phyloP scores from a whole-genome alignment of 2,888 invertebrate species.

The Lypha dubia region DNA sequence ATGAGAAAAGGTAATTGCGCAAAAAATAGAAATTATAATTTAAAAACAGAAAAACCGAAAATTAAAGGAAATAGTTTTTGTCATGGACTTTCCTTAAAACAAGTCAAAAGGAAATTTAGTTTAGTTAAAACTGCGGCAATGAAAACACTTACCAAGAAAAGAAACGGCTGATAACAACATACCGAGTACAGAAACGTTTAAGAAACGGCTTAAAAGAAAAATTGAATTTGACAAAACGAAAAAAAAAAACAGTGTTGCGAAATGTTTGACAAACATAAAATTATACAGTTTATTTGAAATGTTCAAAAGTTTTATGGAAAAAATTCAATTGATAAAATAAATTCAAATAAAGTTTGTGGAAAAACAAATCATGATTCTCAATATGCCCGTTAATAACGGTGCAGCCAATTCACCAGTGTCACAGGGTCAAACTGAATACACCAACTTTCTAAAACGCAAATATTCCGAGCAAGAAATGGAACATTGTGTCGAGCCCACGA shows the following conservation, averaged over 20 bases:
- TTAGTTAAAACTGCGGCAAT: slow-evolving; percentile 41
- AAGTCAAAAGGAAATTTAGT: slow-evolving; percentile 63
- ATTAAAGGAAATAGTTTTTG: slow-evolving; percentile 47
- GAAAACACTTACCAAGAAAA: slow-evolving; percentile 40
- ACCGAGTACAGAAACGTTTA: slow-evolving; percentile 20
- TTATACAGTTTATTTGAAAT: slow-evolving; percentile 5
- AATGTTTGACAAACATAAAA: neutral
- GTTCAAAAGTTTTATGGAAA: slow-evolving; percentile 22
- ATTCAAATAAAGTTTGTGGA: slow-evolving; percentile 13
- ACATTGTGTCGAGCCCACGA: neutral
- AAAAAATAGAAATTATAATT: slow-evolving; percentile 21
- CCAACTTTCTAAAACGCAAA: slow-evolving; percentile 81
- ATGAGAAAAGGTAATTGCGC: slow-evolving; percentile 61
- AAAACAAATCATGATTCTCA: slow-evolving; percentile 77
- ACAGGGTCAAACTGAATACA: slow-evolving; percentile 72
- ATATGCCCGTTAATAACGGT: slow-evolving; percentile 76
- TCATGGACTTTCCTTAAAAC: slow-evolving; percentile 35
- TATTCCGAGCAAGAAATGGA: slow-evolving; percentile 71
- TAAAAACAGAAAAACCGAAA: too few relatives aligned
- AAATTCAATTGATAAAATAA: slow-evolving; percentile 23
- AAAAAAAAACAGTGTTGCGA: slow-evolving; percentile 36
- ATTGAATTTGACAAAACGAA: neutral
- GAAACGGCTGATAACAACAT: slow-evolving; percentile 12
- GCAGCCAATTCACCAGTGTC: slow-evolving; percentile 58
- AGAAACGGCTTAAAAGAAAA: slow-evolving; percentile 8